Evolutionary conservation across 2,888 invertebrate genomes (phyloP).

Genomic region (Apamea crenata): DNA sequence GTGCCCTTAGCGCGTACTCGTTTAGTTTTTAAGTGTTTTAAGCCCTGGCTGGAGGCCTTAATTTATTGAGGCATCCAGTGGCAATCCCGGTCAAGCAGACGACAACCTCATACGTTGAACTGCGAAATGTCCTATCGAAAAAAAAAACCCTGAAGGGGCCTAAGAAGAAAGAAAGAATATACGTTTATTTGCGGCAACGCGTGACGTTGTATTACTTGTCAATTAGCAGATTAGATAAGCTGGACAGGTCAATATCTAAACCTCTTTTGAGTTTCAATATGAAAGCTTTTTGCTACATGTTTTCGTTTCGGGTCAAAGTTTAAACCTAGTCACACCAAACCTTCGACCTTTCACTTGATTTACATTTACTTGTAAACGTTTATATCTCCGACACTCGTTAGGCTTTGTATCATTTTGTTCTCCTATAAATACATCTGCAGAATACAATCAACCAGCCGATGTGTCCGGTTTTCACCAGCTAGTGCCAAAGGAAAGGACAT

Average conservation of each 20-base stretch:
- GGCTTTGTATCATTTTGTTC: background rate
- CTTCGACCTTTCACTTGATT: no score
- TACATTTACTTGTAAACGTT: background rate
- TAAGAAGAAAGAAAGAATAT: background rate
- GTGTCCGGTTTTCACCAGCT: conserved; percentile 68
- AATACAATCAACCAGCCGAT: conserved; percentile 18
- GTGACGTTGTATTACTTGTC: background rate
- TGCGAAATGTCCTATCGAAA: no score
- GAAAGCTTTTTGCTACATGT: background rate
- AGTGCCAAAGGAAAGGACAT: conserved; percentile 60
- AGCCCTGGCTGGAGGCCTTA: no score
- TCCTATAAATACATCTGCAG: conserved; percentile 17
- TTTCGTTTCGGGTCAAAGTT: conserved; percentile 1
- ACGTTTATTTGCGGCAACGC: no score
- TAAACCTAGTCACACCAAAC: background rate
- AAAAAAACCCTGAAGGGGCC: background rate
- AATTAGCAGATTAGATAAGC: background rate
- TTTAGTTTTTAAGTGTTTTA: no score
- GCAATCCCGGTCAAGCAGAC: no score
- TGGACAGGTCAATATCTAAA: background rate
- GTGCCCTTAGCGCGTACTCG: no score
- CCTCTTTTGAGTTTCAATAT: background rate
- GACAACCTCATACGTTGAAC: no score
- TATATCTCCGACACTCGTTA: background rate
- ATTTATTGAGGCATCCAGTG: no score